phyloP scores from a whole-genome alignment of 2,888 invertebrate species.

The Coleophora deauratella region DNA sequence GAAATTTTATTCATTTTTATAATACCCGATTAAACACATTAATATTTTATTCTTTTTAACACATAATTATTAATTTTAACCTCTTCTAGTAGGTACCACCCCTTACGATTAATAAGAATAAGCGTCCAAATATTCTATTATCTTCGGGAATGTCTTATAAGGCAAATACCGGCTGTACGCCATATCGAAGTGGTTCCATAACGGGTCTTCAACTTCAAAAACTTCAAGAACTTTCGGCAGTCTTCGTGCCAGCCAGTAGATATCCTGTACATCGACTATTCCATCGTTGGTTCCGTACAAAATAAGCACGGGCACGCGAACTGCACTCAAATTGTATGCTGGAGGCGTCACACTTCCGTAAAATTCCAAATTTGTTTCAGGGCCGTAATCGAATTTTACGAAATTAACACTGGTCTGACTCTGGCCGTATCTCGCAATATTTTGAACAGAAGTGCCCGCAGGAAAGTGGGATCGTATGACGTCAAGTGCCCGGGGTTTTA shows the following conservation, averaged over 20 bases:
- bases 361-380: conserved; percentile 26
- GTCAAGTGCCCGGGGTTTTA: too few relatives aligned
- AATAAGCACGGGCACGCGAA: conserved; percentile 33
- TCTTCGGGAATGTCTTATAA: conserved; percentile 26
- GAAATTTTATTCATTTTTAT: too few relatives aligned
- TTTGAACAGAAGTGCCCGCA: conserved; percentile 39
- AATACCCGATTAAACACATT: too few relatives aligned
- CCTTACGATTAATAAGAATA: conserved; percentile 18
- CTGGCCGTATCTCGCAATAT: conserved; percentile 46
- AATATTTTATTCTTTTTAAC: too few relatives aligned
- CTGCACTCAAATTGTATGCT: conserved; percentile 35
- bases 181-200: conserved; percentile 32
- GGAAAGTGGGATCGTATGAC: too few relatives aligned
- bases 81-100: too few relatives aligned
- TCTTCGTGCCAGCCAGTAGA: conserved; percentile 59
- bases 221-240: conserved; percentile 73
- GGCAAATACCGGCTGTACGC: conserved; percentile 30
- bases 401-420: conserved; percentile 28
- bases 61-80: too few relatives aligned
- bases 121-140: conserved; percentile 22
- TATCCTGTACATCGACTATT: conserved; percentile 75
- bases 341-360: conserved; percentile 41
- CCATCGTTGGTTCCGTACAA: conserved; percentile 62
- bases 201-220: conserved; percentile 68
- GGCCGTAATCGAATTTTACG: conserved; percentile 47